Evolutionary conservation across 2,113 vertebrate species (phyloP).

Genomic region (Spermophilus dauricus): DNA sequence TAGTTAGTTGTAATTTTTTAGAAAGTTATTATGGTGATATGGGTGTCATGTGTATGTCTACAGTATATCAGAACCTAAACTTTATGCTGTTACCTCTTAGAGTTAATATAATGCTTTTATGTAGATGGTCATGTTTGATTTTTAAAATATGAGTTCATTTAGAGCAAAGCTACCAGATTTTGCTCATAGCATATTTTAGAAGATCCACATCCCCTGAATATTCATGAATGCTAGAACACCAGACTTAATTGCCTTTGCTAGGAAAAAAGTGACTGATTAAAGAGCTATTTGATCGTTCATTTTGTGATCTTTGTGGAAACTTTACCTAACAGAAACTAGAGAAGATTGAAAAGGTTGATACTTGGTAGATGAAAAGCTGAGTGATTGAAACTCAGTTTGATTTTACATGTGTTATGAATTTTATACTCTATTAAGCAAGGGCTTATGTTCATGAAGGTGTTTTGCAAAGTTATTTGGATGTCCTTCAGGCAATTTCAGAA

Average conservation of each 20-base stretch:
- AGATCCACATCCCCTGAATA: background rate
- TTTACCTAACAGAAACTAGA: background rate
- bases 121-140: background rate
- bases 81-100: background rate
- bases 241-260: constrained; percentile 17
- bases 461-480: background rate
- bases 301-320: constrained; percentile 46
- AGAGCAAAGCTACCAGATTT: constrained; percentile 54
- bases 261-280: background rate
- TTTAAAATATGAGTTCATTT: constrained; percentile 53
- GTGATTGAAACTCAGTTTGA: constrained; percentile 30
- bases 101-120: constrained; percentile 9
- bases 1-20: constrained; percentile 37
- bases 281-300: background rate
- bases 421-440: background rate
- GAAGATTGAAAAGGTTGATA: background rate
- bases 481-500: background rate
- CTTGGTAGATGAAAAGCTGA: background rate
- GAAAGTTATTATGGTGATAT: background rate
- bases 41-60: background rate
- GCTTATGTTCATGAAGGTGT: background rate
- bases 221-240: background rate
- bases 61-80: background rate
- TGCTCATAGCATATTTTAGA: constrained; percentile 61
- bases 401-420: background rate